A percentile compares a stretch with the other conserved stretches of the same genome.
Conservation (phyloP, 2,888 invertebrate genomes). For the Andrena camellia region DNA sequence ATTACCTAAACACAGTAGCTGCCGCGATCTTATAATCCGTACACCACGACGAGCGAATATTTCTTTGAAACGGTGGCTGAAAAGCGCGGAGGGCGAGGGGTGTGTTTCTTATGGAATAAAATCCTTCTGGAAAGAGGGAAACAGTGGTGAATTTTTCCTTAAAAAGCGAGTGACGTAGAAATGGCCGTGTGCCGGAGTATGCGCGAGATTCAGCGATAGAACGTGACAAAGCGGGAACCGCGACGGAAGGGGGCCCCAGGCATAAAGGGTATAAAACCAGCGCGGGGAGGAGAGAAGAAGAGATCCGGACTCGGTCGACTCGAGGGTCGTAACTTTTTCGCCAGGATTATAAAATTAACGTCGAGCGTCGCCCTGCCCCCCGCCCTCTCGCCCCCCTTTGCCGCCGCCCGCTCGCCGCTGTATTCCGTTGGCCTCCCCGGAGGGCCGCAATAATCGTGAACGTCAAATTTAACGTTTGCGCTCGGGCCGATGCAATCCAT, state of each 20-base stretch:
- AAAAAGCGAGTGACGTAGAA: not conserved
- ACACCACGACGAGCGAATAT: not conserved
- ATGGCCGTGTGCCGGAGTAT: not conserved
- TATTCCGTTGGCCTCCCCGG: slow-evolving; percentile 61
- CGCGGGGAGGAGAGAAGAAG: slow-evolving; percentile 40
- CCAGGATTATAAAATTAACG: slow-evolving; percentile 84
- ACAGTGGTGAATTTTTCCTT: not conserved
- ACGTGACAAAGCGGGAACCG: slow-evolving; percentile 57
- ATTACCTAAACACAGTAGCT: slow-evolving; percentile 9
- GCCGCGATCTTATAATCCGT: slow-evolving; percentile 14
- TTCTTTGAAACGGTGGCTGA: not conserved
- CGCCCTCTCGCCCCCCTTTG: not conserved
- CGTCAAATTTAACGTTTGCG: slow-evolving; percentile 84
- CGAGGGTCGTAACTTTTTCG: slow-evolving; percentile 79
- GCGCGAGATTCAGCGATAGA: slow-evolving; percentile 46
- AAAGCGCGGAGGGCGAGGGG: not conserved
- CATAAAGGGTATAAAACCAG: slow-evolving; percentile 44
- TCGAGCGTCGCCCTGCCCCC: slow-evolving; percentile 57
- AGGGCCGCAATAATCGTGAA: slow-evolving; percentile 84
- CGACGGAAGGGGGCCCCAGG: not conserved
- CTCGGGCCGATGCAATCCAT: slow-evolving; percentile 83
- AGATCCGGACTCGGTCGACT: slow-evolving; percentile 61
- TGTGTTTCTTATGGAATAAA: not conserved
- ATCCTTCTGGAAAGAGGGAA: no score
- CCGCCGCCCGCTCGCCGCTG: slow-evolving; percentile 1